Evolutionary conservation across 35 echinoderm and acorn worm genomes (phyloP), one percentile per base, ranked within the genome.

Genomic region (Chiridota heheva): DNA sequence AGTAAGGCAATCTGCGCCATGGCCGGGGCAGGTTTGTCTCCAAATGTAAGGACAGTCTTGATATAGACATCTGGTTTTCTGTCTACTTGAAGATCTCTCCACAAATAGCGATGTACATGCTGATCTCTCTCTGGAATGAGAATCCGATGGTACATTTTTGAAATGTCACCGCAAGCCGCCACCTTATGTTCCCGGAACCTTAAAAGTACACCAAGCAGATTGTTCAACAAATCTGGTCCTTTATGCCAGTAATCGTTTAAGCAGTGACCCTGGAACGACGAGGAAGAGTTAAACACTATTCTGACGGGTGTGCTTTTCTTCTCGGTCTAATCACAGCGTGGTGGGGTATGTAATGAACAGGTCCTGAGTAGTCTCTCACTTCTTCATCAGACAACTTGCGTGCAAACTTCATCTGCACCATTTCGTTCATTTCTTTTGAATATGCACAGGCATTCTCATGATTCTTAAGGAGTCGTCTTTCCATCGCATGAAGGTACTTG

Each of bases 401-500:
- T 58, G 84, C 76, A 87, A 92, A 92, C 68, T 81, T 58, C 84
- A 87, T 82, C 26, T 92, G 77, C 38, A 82, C 90, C 63, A 92
- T 63, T 47, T 87, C 90, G 40, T 68, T 74, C 7, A 88, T 81
- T 34, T 88, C 38, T 5, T 46, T 38, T 41, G 77, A 44, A 49
- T 92, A 92, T 28, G 77, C 70, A 27, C 70, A 69, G 43, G 84
- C 79, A 84, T 93, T 26, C 26, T 36, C 46, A 78, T 70, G 60
- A 53, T 84, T 83, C 44, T 81, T 93, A 4, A 27, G 35, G 13
- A 92, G 61, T 61, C 67, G 47, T 51, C 40, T 81, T 68, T 92
- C 90, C 15, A 70, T 82, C 7, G 69, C 55, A 2, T 83, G n/a
- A n/a, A 92, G 76, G 16, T 38, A 82, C 57, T 75, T 92, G 49